Evolutionary conservation across 2,797 vertebrate genomes (phyloP).

Genomic region (Oceanodroma leucorhoa): DNA sequence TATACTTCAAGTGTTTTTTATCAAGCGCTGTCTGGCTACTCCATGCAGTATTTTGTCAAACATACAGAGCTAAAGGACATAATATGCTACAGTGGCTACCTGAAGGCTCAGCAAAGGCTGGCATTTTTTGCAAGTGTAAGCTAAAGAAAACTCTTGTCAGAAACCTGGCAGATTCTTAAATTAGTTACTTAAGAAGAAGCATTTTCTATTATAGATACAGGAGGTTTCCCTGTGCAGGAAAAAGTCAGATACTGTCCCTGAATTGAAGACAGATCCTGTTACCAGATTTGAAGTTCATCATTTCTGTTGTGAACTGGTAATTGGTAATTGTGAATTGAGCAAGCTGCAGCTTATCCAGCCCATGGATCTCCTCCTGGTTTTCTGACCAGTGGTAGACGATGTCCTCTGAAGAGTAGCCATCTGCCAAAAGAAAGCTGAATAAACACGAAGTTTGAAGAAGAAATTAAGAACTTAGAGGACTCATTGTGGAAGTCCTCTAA

Average conservation of each 20-base stretch:
- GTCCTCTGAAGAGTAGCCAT: slow-evolving; percentile 97
- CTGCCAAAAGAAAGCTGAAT: slow-evolving; percentile 73
- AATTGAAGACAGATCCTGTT: slow-evolving; percentile 37
- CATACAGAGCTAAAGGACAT: background rate
- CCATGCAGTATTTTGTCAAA: background rate
- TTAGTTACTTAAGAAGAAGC: background rate
- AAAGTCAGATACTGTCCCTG: background rate
- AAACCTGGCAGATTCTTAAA: background rate
- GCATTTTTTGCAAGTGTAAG: background rate
- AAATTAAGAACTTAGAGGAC: background rate
- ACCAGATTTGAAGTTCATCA: slow-evolving; percentile 97
- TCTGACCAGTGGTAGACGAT: slow-evolving; percentile 97
- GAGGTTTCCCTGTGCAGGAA: background rate
- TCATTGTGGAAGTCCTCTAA: background rate
- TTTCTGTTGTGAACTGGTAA: slow-evolving; percentile 91
- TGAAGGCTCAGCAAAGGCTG: background rate
- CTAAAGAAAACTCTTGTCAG: background rate
- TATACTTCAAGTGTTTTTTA: background rate
- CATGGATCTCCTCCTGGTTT: slow-evolving; percentile 92
- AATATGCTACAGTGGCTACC: background rate
- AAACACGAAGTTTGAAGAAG: background rate
- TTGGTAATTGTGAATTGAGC: slow-evolving; percentile 97
- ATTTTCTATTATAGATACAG: background rate
- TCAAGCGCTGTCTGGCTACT: background rate
- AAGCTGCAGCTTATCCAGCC: slow-evolving; percentile 93